Base-by-base conservation (phyloP, 2,888 invertebrate genomes). In the Acronicta aceris region DNA sequence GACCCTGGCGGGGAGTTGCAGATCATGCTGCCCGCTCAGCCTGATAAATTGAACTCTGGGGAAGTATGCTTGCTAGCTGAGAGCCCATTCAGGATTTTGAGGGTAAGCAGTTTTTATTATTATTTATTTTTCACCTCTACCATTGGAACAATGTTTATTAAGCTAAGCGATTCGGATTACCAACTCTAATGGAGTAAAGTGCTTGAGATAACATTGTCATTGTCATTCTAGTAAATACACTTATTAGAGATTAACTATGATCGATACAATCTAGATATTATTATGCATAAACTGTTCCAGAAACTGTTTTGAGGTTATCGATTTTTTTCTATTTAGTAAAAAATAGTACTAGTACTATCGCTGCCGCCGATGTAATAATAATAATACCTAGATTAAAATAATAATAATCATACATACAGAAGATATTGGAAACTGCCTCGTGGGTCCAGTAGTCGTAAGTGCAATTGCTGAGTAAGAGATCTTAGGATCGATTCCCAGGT, bases 61-160 rank as follows among this genome's bases (percentile, higher is more conserved):
- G 96, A 96, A 51, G 96, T 97, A 6, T 98, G 98, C 81, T 91
- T 97, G 13, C 95, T 98, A 77, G 95, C 96, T 40, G 97, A 97
- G 81, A 97, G 97, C 76, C 97, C 97, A 0, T 97, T 95, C 79
- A 91, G 97, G 71, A 97, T 97, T 72, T 86, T 97, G 13, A 94
- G 96, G 95, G 97, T 97, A 89, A 95, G 96, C 73, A 0, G 1
- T 36, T 13, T 12, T n/a, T n/a, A n/a, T n/a, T n/a, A n/a, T n/a
- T n/a, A n/a, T n/a, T n/a, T n/a, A n/a, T n/a, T n/a, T n/a, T n/a
- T n/a, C n/a, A n/a, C n/a, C n/a, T n/a, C n/a, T n/a, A n/a, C 21
- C 21, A 21, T 21, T 21, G 21, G 2, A 4, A 21, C 21, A 21
- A 21, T 4, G 4, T 21, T 21, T 21, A 21, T 21, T 4, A 21